phyloP scores from a whole-genome alignment of 2,113 vertebrate species.

The Spheniscus mendiculus region DNA sequence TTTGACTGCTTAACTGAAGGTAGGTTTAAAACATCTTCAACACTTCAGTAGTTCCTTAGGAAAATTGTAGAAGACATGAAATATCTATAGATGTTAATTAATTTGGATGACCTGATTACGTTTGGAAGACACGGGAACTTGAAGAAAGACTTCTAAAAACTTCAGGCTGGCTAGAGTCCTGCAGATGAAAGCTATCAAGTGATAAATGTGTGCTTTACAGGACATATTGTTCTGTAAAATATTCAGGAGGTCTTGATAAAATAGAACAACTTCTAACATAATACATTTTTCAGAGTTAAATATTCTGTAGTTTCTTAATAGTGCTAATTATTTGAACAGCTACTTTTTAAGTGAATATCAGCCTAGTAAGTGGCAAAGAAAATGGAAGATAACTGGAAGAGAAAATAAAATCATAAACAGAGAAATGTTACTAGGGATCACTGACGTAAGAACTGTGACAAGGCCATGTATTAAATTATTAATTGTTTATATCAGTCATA shows the following conservation, averaged over 20 bases:
- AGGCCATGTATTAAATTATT: background rate
- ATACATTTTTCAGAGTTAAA: background rate
- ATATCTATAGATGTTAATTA: background rate
- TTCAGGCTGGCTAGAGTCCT: background rate
- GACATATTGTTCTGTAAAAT: background rate
- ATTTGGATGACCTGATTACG: background rate
- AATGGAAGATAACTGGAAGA: background rate
- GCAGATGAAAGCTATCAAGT: background rate
- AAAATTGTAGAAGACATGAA: background rate
- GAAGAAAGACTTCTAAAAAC: background rate
- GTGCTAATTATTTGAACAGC: background rate
- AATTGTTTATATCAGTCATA: background rate
- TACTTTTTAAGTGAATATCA: background rate
- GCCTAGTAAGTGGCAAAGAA: background rate
- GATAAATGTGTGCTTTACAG: background rate
- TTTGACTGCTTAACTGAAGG: background rate
- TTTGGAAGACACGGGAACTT: background rate
- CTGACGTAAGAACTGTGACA: background rate
- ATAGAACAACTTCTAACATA: background rate
- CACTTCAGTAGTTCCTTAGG: fast-evolving
- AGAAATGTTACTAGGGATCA: background rate
- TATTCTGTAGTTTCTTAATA: background rate
- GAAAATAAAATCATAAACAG: background rate
- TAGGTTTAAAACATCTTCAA: background rate
- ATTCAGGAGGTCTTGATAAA: background rate